phyloP scores from a whole-genome alignment of 2,888 invertebrate species.

The Volucella bombylans region DNA sequence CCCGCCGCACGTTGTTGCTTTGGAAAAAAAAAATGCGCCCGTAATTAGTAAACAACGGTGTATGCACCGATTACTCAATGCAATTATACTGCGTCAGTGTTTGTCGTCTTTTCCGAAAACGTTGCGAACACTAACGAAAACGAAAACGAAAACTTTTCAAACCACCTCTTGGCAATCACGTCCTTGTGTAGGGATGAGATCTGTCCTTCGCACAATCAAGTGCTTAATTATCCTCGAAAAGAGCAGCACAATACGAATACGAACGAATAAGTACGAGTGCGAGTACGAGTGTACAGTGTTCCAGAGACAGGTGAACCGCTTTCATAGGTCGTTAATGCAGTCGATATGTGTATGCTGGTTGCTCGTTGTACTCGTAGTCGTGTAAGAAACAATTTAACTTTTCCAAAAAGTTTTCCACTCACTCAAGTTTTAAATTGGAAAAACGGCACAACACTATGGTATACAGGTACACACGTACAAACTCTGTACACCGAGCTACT shows the following conservation, averaged over 20 bases:
- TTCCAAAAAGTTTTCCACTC: constrained; percentile 68
- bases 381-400: constrained; percentile 70
- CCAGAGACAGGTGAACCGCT: constrained; percentile 43
- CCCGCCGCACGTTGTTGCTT: constrained; percentile 73
- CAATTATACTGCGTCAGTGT: constrained; percentile 55
- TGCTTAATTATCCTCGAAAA: constrained; percentile 80
- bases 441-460: constrained; percentile 56
- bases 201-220: constrained; percentile 77
- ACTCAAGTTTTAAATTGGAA: constrained; percentile 71
- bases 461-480: constrained; percentile 21
- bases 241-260: constrained; percentile 55
- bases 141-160: constrained; percentile 56
- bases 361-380: constrained; percentile 36
- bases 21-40: constrained; percentile 25
- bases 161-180: constrained; percentile 46
- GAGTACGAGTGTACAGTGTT: constrained; percentile 32
- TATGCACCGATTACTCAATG: constrained; percentile 65
- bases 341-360: constrained; percentile 1
- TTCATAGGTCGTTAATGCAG: constrained; percentile 32
- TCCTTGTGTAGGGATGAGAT: constrained; percentile 46
- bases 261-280: too few species aligned
- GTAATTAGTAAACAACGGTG: constrained; percentile 67
- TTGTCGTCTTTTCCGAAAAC: constrained; percentile 14
- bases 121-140: constrained; percentile 42
- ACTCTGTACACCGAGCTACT: constrained; percentile 11